These are phyloP conservation scores for Struthidea cinerea DNA, from an alignment of 2,113 vertebrate species.

Conservation along the genomic window DNA sequence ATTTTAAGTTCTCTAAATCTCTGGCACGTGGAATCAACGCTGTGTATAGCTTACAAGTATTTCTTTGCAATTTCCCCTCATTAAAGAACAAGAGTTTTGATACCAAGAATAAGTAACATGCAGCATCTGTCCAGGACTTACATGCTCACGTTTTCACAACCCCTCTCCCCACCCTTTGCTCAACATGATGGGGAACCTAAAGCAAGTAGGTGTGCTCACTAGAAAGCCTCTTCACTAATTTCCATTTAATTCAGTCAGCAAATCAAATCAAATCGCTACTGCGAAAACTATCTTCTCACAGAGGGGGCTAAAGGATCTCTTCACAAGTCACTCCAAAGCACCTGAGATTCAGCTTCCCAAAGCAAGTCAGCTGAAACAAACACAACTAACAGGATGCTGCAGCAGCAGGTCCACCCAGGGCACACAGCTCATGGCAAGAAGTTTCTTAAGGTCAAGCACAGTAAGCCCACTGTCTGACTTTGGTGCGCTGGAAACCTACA, in stretches of 20 bases:
- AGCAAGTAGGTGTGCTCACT: background rate
- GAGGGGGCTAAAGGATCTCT: background rate
- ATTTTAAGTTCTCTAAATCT: background rate
- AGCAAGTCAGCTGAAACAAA: background rate
- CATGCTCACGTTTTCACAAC: background rate
- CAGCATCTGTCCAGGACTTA: background rate
- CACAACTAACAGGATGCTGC: background rate
- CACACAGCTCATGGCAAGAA: background rate
- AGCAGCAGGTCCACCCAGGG: background rate
- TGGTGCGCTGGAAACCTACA: conserved; percentile 17
- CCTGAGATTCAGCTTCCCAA: background rate
- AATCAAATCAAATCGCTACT: conserved; percentile 28
- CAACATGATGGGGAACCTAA: background rate
- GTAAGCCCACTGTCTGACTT: conserved; percentile 38
- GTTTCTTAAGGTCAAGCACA: conserved; percentile 52
- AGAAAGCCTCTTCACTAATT: background rate
- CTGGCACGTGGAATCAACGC: background rate
- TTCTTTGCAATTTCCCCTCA: background rate
- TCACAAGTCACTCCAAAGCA: background rate
- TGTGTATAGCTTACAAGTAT: background rate
- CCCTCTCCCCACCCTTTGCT: background rate
- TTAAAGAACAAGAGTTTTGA: background rate
- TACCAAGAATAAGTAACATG: background rate
- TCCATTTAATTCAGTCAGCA: conserved; percentile 1
- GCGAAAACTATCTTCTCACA: background rate